A percentile compares a stretch with the other conserved stretches of the same genome.
Evolutionary conservation across 1,140 invertebrate genomes (phyloP).

Genomic region (Lordiphosa clarofinis): DNA sequence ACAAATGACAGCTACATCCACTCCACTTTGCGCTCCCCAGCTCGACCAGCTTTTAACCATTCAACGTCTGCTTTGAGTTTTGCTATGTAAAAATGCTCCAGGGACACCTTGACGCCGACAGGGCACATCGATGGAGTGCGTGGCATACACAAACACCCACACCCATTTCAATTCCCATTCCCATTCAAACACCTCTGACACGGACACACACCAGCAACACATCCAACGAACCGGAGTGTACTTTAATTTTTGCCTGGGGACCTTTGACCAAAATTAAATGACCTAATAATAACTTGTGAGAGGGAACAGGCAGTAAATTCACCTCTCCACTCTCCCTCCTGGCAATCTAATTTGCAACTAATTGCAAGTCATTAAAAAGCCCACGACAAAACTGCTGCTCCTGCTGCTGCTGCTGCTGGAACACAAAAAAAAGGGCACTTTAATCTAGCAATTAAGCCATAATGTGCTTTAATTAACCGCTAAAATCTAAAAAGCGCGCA

Average conservation of each 20-base stretch:
- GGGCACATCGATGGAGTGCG: no score
- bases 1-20: conserved; percentile 60
- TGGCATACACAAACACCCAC: no score
- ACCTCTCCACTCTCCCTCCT: no score
- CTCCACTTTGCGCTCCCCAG: conserved; percentile 12
- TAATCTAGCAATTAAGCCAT: conserved; percentile 71
- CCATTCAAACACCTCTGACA: neutral
- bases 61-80: neutral
- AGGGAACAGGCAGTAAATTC: no score
- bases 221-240: neutral
- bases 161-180: conserved; percentile 5
- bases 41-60: neutral
- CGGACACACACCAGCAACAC: neutral
- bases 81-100: conserved; percentile 16
- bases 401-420: no score
- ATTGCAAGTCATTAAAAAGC: conserved; percentile 66
- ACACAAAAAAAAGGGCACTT: conserved; percentile 33
- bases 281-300: conserved; percentile 4
- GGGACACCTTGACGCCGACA: conserved; percentile 14
- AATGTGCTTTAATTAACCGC: conserved; percentile 76
- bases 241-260: no score
- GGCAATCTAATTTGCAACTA: conserved; percentile 63
- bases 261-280: conserved; percentile 1
- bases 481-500: conserved; percentile 70
- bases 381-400: no score